These are phyloP conservation scores for Prenolepis imparis DNA, from an alignment of 2,888 invertebrate species.

Conservation along the genomic window DNA sequence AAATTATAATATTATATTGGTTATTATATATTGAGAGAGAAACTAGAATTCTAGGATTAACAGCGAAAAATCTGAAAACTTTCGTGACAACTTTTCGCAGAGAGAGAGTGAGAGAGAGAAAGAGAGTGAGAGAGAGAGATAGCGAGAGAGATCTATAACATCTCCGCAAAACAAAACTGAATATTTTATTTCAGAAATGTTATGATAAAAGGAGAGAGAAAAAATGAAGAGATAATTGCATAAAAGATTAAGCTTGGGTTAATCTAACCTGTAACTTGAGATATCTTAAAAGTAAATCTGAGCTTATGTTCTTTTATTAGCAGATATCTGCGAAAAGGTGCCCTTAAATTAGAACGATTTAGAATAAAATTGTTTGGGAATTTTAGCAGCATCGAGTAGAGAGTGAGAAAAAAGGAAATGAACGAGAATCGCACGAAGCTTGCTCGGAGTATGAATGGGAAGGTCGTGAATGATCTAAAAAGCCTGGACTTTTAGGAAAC, in stretches of 20 bases:
- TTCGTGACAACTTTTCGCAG: constrained; percentile 50
- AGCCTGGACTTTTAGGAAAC: constrained; percentile 18
- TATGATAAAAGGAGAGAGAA: neutral
- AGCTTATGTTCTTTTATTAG: constrained; percentile 28
- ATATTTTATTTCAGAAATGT: neutral
- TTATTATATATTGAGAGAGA: neutral
- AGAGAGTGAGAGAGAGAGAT: neutral
- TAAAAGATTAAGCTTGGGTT: constrained; percentile 2
- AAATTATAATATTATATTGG: constrained; percentile 6
- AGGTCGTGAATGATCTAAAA: constrained; percentile 31
- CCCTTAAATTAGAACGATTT: constrained; percentile 41
- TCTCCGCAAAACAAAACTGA: constrained; percentile 7
- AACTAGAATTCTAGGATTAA: constrained; percentile 39
- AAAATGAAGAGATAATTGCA: neutral
- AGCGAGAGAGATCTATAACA: constrained; percentile 6
- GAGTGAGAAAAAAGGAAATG: neutral
- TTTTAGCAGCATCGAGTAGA: constrained; percentile 6
- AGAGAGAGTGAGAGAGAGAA: neutral
- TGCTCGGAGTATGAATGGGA: constrained; percentile 74
- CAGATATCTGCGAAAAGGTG: constrained; percentile 49
- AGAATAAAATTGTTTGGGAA: constrained; percentile 39
- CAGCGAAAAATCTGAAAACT: constrained; percentile 29
- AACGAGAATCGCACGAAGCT: constrained; percentile 81
- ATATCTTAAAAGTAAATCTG: neutral
- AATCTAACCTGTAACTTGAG: constrained; percentile 27